Conservation (phyloP, 2,888 invertebrate species). For the Diplazon laetatorius region DNA sequence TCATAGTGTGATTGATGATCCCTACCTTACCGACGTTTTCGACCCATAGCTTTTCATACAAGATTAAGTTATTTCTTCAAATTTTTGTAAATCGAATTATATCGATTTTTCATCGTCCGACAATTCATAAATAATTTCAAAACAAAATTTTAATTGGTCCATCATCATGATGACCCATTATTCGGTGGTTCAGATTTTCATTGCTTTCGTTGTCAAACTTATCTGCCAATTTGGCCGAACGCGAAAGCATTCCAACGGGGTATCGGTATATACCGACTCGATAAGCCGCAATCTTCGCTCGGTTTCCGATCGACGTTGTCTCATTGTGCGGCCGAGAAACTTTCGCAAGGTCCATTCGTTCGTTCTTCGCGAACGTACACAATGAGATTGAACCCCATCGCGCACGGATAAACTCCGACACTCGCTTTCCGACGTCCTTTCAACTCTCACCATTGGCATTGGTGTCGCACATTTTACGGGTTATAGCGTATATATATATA, state of each 20-base stretch:
- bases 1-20: too few relatives aligned
- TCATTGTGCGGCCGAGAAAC: slow-evolving; percentile 46
- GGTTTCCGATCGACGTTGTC: slow-evolving; percentile 48
- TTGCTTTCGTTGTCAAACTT: background rate
- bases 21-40: too few relatives aligned
- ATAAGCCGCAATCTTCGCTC: slow-evolving; percentile 48
- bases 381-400: slow-evolving; percentile 34
- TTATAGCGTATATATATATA: too few relatives aligned
- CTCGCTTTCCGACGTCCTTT: slow-evolving; percentile 13
- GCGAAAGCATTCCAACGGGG: slow-evolving; percentile 18
- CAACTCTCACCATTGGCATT: slow-evolving; percentile 17
- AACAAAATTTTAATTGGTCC: too few relatives aligned
- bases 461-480: background rate
- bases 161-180: too few relatives aligned
- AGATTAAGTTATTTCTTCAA: too few relatives aligned
- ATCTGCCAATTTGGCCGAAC: background rate
- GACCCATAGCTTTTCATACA: too few relatives aligned
- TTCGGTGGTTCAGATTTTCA: too few relatives aligned
- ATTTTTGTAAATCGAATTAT: too few relatives aligned
- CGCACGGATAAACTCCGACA: slow-evolving; percentile 15
- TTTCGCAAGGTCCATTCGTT: slow-evolving; percentile 24
- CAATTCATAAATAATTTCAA: too few relatives aligned
- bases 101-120: too few relatives aligned
- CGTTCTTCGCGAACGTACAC: slow-evolving; percentile 33
- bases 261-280: too few relatives aligned